Evolutionary conservation across 2,113 vertebrate species (phyloP), one percentile per base, ranked within the genome.

Genomic region (Acrocephalus arundinaceus): DNA sequence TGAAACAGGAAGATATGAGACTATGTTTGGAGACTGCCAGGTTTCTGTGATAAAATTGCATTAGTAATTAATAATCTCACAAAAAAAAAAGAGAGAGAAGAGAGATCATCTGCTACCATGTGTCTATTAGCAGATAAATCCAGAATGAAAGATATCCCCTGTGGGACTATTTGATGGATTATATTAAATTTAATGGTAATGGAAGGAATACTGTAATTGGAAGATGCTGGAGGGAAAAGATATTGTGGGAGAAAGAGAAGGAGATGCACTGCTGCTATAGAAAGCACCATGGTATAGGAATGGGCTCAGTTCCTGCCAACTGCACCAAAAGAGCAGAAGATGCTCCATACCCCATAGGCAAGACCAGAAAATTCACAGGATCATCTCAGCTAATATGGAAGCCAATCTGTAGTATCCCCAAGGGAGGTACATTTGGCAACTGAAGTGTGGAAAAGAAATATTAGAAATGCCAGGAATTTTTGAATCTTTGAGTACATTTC

Each of bases 41-140:
- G 85, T 92, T 96, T 91, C 85, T 87, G 87, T 1, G 52, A 97
- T 96, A 96, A 97, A 97, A 97, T 94, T 93, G 82, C 8, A 0
- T 96, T 97, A 95, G 96, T 95, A 97, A 97, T 97, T 97, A 97
- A 97, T 96, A 97, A 97, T 95, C 79, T 93, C 79, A 81, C 39
- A 67, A 77, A 90, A 97, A 96, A 94, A 52, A 57, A 96, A 45
- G 16, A 95, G 94, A 87, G 74, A 73, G 75, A 91, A 88, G 82
- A 93, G 81, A 95, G 85, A 96, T 97, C 94, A 97, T 96, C 92
- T 92, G 94, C 94, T 96, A 96, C 95, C 85, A 62, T 80, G 92
- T 96, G 94, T 95, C 96, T 97, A 97, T 97, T 97, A 97, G 90
- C 94, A 97, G 97, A 97, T 97, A 97, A 97, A 97, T 97, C 92